Evolutionary conservation across 1,140 invertebrate species (phyloP), one percentile per base, ranked within the genome.

Genomic region (Orius insidiosus): DNA sequence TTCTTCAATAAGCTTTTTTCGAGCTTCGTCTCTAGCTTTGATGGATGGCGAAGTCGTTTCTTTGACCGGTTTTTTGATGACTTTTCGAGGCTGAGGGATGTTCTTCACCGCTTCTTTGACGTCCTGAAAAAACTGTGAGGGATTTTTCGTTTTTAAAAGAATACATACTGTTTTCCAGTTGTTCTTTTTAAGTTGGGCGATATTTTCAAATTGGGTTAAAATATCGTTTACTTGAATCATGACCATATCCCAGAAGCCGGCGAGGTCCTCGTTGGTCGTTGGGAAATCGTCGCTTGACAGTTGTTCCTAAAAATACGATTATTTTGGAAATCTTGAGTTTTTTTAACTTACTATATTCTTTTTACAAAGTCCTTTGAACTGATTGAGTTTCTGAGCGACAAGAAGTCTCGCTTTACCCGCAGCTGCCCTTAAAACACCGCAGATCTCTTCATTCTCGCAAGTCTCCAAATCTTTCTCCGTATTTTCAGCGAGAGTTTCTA

Each of bases 231-330:
- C 76, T 64, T 95, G 92, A 37, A 95, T 70, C 60, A 78, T 76
- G 5, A 96, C 85, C 86, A 96, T 92, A 62, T 95, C 92, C 90
- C 90, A 96, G 65, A 95, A 95, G 11, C 92, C 92, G 55, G 83
- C 84, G 45, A 95, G 67, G 63, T 96, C 92, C 55, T 85, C 78
- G 55, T 73, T 67, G 3, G 85, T 92, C 2, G 88, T 92, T 32
- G 82, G 81, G 60, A 89, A 90, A 50, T 76, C 76, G 58, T 89
- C 86, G 41, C 76, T 77, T 38, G 69, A 70, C 10, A 71, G 63
- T 58, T 80, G 73, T 59, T 74, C 76, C 65, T 77, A 49, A 32
- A 60, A 54, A 33, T 56, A 54, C n/a, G 30, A 52, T 44, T 49
- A 47, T 46, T 16, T 7, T 6, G 32, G 41, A 9, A 38, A 39